Percentiles rank a stretch among this genome's conserved stretches.
Conservation (phyloP, 2,888 invertebrate genomes). For the Drosophila lutescens region DNA sequence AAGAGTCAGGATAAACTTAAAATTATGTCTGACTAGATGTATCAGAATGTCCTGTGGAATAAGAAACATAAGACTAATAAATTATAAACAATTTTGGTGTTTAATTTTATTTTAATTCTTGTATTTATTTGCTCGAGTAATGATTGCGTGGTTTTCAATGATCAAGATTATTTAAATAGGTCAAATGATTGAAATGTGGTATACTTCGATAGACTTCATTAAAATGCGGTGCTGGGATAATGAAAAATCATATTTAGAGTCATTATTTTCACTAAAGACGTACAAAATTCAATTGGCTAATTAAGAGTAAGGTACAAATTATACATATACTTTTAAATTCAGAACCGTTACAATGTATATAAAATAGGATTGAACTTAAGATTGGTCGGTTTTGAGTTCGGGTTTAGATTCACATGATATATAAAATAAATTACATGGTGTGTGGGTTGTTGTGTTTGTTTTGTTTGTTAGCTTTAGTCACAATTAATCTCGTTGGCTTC, state of each 20-base stretch:
- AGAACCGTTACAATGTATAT: conserved; percentile 26
- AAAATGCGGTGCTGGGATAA: conserved; percentile 55
- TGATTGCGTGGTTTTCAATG: conserved; percentile 44
- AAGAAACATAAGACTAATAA: conserved; percentile 20
- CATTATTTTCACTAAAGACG: conserved; percentile 53
- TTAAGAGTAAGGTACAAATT: conserved; percentile 62
- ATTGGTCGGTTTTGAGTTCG: conserved; percentile 17
- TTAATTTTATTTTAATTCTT: conserved; percentile 37
- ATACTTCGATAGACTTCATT: conserved; percentile 46
- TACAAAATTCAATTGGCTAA: conserved; percentile 70
- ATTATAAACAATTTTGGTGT: conserved; percentile 54
- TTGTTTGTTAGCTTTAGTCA: conserved; percentile 68
- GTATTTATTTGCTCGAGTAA: conserved; percentile 53
- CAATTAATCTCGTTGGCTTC: conserved; percentile 77
- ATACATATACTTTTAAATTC: conserved; percentile 54
- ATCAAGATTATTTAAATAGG: conserved; percentile 53
- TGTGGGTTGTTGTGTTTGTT: conserved; percentile 31
- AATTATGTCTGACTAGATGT: background rate
- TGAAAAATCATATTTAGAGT: conserved; percentile 45
- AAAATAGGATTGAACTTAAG: conserved; percentile 26
- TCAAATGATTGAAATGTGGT: conserved; percentile 26
- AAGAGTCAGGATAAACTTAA: background rate
- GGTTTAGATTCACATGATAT: conserved; percentile 35
- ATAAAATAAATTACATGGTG: conserved; percentile 61
- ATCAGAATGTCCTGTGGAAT: conserved; percentile 21